A percentile compares a stretch with the other conserved stretches of the same genome.
Conservation (phyloP, 1,140 invertebrate genomes). For the Bombus confusus region DNA sequence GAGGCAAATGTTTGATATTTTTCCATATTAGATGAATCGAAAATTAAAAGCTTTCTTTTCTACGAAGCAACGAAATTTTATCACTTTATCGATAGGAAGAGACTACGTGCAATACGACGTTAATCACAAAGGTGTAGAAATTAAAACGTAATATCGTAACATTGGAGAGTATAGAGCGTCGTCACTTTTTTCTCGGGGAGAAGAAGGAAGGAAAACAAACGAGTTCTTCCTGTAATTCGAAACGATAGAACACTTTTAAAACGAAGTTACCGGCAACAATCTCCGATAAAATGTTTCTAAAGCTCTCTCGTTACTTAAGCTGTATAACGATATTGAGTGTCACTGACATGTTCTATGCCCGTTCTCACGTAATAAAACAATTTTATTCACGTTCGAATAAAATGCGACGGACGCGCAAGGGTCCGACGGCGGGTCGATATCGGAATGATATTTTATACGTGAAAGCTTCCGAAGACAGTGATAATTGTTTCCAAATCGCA, state of each 20-base stretch:
- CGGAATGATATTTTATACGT: not conserved
- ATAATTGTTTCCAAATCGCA: not conserved
- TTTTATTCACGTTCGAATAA: slow-evolving; percentile 45
- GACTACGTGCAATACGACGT: not conserved
- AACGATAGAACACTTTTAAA: slow-evolving; percentile 14
- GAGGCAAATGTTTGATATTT: too few relatives aligned
- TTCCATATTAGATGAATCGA: too few relatives aligned
- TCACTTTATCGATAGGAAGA: too few relatives aligned
- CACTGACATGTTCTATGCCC: not conserved
- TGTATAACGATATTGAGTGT: slow-evolving; percentile 19
- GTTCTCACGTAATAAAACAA: slow-evolving; percentile 24
- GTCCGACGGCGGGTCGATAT: not conserved
- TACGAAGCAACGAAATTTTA: too few relatives aligned
- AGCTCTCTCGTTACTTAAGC: slow-evolving; percentile 34
- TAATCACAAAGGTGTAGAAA: not conserved
- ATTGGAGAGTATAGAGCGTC: not conserved
- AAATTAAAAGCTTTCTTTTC: too few relatives aligned
- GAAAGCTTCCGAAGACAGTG: not conserved
- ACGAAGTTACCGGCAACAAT: slow-evolving; percentile 17
- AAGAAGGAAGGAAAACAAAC: not conserved
- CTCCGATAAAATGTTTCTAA: slow-evolving; percentile 30
- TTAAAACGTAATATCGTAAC: slow-evolving; percentile 1
- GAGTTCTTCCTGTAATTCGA: slow-evolving; percentile 11
- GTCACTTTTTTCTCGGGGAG: not conserved
- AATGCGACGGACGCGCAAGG: not conserved